Evolutionary conservation across 2,888 invertebrate species (phyloP).

Genomic region (Lycophotia porphyrea): DNA sequence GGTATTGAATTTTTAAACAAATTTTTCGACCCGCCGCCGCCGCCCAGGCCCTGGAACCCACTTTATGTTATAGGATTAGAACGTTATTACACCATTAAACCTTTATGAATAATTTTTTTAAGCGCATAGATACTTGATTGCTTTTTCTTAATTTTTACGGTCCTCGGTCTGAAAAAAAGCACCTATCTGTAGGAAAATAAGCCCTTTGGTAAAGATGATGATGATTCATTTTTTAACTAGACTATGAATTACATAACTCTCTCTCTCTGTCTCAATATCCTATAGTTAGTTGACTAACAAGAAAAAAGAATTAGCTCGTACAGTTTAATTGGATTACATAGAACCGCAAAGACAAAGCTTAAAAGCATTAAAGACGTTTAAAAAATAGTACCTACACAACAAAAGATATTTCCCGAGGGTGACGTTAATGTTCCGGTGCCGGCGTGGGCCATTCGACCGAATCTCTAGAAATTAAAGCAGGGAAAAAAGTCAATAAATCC

Average conservation of each 20-base stretch:
- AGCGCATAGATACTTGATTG: constrained; percentile 59
- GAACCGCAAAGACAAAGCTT: constrained; percentile 62
- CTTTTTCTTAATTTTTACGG: constrained; percentile 36
- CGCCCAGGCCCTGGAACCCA: constrained; percentile 75
- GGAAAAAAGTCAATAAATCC: constrained; percentile 89
- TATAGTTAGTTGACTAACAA: not conserved
- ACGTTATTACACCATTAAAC: constrained; percentile 84
- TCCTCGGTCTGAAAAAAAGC: not conserved
- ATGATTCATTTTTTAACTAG: not conserved
- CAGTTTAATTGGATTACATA: constrained; percentile 61
- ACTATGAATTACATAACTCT: not conserved
- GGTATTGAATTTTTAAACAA: constrained; percentile 89
- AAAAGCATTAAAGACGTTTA: constrained; percentile 78
- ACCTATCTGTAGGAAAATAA: not conserved
- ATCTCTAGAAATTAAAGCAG: constrained; percentile 88
- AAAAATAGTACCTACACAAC: constrained; percentile 83
- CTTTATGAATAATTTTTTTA: constrained; percentile 78
- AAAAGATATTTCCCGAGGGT: constrained; percentile 88
- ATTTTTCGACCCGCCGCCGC: constrained; percentile 85
- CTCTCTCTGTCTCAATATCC: not conserved
- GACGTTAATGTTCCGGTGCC: constrained; percentile 88
- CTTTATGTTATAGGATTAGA: constrained; percentile 86
- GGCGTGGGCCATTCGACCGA: constrained; percentile 88
- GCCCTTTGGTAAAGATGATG: not conserved
- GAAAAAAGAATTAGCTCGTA: constrained; percentile 48